Conservation (phyloP, 2,888 invertebrate species). For the Leptopilina drosophilae region DNA sequence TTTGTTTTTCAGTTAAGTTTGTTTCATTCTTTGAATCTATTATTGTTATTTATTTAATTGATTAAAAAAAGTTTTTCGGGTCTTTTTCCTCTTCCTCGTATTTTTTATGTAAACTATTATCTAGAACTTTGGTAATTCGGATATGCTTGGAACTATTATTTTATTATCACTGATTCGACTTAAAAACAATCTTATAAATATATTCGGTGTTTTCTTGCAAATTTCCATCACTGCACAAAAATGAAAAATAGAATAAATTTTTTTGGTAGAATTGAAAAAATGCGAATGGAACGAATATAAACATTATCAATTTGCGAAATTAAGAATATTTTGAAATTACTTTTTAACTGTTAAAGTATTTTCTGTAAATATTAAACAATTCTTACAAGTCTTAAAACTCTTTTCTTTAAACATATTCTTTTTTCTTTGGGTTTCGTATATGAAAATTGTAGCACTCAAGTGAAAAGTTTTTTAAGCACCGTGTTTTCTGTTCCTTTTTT, state of each 20-base stretch:
- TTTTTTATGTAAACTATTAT: conserved; percentile 63
- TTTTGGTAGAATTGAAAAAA: too few species aligned
- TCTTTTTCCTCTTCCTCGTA: conserved; percentile 32
- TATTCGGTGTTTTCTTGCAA: neutral
- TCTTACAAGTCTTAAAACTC: neutral
- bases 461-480: conserved; percentile 4
- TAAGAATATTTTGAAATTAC: too few species aligned
- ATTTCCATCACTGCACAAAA: too few species aligned
- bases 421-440: neutral
- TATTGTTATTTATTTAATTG: too few species aligned
- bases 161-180: conserved; percentile 69
- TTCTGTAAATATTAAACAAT: neutral
- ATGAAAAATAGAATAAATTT: too few species aligned
- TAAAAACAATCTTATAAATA: neutral
- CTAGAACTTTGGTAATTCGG: conserved; percentile 73
- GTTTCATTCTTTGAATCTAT: too few species aligned
- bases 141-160: conserved; percentile 75
- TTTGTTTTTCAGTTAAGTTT: too few species aligned
- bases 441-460: conserved; percentile 2
- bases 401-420: neutral
- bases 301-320: too few species aligned
- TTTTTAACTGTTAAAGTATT: neutral
- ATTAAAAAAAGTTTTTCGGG: neutral
- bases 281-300: too few species aligned
- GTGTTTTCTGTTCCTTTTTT: neutral